A percentile compares a stretch with the other conserved stretches of the same genome.
These are phyloP conservation scores for Lithosia quadra DNA, from an alignment of 2,888 invertebrate genomes.

Conservation along the genomic window DNA sequence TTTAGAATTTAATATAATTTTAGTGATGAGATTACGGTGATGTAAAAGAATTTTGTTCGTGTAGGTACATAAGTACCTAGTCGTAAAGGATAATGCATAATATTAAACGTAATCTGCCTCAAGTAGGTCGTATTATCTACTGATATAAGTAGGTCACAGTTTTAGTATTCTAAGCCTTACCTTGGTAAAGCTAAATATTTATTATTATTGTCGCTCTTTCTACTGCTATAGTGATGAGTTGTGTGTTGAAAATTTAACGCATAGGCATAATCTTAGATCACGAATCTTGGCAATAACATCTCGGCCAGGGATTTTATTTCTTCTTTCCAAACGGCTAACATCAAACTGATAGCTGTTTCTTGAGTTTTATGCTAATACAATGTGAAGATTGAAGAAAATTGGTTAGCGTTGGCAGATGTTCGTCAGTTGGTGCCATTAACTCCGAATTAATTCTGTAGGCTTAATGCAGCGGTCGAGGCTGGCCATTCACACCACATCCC, in stretches of 20 bases:
- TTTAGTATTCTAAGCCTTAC: background rate
- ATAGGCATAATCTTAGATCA: background rate
- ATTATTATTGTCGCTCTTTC: background rate
- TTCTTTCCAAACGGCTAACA: background rate
- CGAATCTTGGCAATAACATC: constrained; percentile 1
- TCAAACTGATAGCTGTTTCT: background rate
- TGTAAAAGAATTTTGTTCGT: background rate
- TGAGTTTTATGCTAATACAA: constrained; percentile 15
- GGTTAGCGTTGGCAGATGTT: constrained; percentile 16
- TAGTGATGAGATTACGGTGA: background rate
- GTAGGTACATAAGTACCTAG: no score
- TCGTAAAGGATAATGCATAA: background rate
- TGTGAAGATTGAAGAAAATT: constrained; percentile 18
- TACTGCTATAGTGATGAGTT: no score
- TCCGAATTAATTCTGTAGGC: constrained; percentile 34
- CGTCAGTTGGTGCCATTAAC: constrained; percentile 25
- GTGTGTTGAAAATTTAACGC: background rate
- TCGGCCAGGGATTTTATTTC: background rate
- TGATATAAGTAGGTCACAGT: background rate
- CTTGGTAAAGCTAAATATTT: background rate
- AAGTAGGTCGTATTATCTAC: background rate
- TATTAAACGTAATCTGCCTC: background rate
- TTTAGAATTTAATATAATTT: background rate
- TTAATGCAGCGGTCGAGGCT: constrained; percentile 44
- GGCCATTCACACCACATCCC: constrained; percentile 45